These are phyloP conservation scores for Noturus placidus DNA, from an alignment of 2,113 vertebrate species.

Conservation along the genomic window DNA sequence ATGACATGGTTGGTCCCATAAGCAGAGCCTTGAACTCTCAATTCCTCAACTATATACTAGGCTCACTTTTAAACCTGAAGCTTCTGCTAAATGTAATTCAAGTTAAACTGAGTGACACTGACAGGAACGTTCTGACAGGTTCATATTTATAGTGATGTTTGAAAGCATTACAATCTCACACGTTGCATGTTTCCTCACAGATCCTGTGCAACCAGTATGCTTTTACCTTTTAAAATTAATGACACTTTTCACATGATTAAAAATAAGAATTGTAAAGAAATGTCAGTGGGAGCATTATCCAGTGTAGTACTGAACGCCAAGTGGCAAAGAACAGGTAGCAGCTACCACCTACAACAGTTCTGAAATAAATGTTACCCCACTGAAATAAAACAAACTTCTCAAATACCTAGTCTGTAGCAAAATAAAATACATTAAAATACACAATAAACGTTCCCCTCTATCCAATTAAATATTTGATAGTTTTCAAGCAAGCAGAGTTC, in stretches of 20 bases:
- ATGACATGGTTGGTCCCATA: neutral
- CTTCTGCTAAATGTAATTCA: neutral
- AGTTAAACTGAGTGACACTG: neutral
- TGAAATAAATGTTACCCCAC: neutral
- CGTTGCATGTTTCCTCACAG: neutral
- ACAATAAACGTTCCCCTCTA: constrained; percentile 8
- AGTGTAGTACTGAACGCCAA: constrained; percentile 23
- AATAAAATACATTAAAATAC: constrained; percentile 36
- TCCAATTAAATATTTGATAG: constrained; percentile 12
- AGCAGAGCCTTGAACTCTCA: neutral
- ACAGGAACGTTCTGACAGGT: neutral
- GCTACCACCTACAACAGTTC: neutral
- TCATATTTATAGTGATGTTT: neutral
- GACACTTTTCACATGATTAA: neutral
- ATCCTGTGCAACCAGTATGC: neutral
- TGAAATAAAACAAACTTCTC: neutral
- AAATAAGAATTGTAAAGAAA: neutral
- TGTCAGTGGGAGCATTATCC: neutral
- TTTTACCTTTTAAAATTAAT: neutral
- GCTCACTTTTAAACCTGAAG: neutral
- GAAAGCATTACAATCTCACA: neutral
- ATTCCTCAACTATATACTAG: neutral
- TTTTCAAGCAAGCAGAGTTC: neutral
- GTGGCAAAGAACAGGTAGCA: neutral
- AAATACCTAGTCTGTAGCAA: constrained; percentile 1